These are phyloP conservation scores for Macrophya alboannulata DNA, from an alignment of 2,888 invertebrate genomes.

Conservation along the genomic window DNA sequence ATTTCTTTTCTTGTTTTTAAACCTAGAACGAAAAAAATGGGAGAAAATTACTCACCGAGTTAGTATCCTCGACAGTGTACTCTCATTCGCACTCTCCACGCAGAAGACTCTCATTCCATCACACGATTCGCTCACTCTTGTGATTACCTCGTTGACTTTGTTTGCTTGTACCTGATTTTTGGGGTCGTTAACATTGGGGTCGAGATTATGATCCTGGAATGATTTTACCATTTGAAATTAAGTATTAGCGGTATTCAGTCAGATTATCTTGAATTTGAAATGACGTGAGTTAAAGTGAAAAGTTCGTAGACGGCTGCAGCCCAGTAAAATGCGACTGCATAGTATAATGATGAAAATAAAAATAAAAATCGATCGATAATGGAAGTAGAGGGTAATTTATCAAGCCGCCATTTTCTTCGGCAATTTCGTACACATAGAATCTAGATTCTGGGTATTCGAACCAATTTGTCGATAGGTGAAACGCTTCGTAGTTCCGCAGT, in stretches of 20 bases:
- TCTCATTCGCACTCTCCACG: not conserved
- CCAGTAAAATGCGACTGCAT: not conserved
- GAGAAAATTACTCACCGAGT: conserved; percentile 32
- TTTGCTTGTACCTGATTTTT: not conserved
- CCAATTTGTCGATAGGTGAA: conserved; percentile 47
- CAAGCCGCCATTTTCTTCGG: not conserved
- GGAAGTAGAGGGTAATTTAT: not conserved
- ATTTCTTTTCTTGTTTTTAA: conserved; percentile 18
- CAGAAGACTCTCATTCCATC: not conserved
- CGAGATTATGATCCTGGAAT: not conserved
- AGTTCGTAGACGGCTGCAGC: not conserved
- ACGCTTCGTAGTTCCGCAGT: conserved; percentile 33
- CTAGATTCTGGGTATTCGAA: conserved; percentile 26
- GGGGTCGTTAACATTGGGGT: not conserved
- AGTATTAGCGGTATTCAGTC: not conserved
- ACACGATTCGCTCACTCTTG: not conserved
- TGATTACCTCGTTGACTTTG: not conserved
- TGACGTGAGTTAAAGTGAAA: not conserved
- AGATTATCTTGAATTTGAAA: not conserved
- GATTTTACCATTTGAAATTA: not conserved
- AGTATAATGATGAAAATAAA: not conserved
- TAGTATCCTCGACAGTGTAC: not conserved
- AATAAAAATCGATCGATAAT: not conserved
- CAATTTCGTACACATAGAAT: conserved; percentile 24
- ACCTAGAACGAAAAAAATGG: conserved; percentile 11